A percentile compares a stretch with the other conserved stretches of the same genome.
Evolutionary conservation across 64 coral and sea anemone species (phyloP).

Genomic region (Cladopsammia gracilis): DNA sequence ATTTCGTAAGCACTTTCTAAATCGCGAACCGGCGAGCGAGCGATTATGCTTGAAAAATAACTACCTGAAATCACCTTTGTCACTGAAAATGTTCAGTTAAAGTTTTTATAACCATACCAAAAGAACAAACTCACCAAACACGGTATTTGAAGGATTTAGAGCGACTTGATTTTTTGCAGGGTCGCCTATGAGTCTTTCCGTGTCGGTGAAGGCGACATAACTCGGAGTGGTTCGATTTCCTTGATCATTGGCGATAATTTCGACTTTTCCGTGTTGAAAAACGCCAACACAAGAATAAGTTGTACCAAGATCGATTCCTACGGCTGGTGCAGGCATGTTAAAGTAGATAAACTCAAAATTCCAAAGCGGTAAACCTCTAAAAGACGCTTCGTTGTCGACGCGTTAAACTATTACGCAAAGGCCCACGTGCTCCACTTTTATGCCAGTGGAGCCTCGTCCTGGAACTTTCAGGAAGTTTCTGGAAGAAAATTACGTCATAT

Average conservation of each 20-base stretch:
- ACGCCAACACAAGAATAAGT: conserved; percentile 92
- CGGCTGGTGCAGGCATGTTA: conserved; percentile 40
- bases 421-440: neutral
- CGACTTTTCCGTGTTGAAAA: conserved; percentile 85
- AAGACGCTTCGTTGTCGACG: too few relatives aligned
- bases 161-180: conserved; percentile 91
- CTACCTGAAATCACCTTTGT: neutral
- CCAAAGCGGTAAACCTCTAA: too few relatives aligned
- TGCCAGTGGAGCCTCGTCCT: conserved; percentile 7
- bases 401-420: neutral
- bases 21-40: conserved; percentile 8
- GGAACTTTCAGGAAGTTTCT: conserved; percentile 1
- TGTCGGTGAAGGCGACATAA: conserved; percentile 89
- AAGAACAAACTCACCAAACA: conserved; percentile 75
- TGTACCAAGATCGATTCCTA: conserved; percentile 90
- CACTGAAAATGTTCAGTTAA: neutral
- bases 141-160: conserved; percentile 80
- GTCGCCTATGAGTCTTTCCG: conserved; percentile 78
- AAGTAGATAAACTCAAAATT: too few relatives aligned
- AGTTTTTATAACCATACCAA: neutral
- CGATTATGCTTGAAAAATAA: neutral
- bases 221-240: conserved; percentile 88
- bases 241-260: conserved; percentile 91
- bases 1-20: neutral
- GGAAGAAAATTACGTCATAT: neutral